Conservation (phyloP, 2,113 vertebrate genomes). For the Arothron firmamentum region DNA sequence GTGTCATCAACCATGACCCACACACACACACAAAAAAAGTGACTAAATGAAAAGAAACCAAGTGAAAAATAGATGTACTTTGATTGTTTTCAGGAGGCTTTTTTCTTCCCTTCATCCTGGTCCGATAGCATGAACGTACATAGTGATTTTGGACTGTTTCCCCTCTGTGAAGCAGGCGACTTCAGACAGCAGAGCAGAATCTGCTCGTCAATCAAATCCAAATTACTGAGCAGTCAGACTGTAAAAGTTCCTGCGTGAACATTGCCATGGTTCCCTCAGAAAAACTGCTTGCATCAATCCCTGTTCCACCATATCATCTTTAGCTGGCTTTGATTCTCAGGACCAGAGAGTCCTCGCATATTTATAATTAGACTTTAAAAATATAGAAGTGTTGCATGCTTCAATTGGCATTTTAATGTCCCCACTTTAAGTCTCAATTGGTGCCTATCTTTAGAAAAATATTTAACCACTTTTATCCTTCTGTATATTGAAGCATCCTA, state of each 20-base stretch:
- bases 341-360: constrained; percentile 36
- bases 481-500: constrained; percentile 55
- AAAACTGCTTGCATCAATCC: background rate
- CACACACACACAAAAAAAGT: constrained; percentile 12
- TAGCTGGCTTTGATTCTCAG: constrained; percentile 34
- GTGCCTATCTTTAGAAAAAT: constrained; percentile 71
- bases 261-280: constrained; percentile 6
- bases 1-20: constrained; percentile 12
- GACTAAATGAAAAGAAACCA: constrained; percentile 9
- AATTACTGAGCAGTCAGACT: background rate
- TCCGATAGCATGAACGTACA: constrained; percentile 29
- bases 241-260: constrained; percentile 18
- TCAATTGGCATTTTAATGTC: constrained; percentile 74
- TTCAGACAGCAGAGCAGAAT: constrained; percentile 15
- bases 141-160: constrained; percentile 16
- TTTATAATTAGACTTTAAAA: constrained; percentile 52
- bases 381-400: constrained; percentile 75
- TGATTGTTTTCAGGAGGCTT: constrained; percentile 63
- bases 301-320: constrained; percentile 2
- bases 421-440: constrained; percentile 51
- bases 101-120: constrained; percentile 50
- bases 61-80: constrained; percentile 46
- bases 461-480: constrained; percentile 44
- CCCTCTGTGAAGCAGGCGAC: background rate
- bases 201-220: background rate